Evolutionary conservation across 2,797 vertebrate genomes (phyloP).

Genomic region (Trachops cirrhosus): DNA sequence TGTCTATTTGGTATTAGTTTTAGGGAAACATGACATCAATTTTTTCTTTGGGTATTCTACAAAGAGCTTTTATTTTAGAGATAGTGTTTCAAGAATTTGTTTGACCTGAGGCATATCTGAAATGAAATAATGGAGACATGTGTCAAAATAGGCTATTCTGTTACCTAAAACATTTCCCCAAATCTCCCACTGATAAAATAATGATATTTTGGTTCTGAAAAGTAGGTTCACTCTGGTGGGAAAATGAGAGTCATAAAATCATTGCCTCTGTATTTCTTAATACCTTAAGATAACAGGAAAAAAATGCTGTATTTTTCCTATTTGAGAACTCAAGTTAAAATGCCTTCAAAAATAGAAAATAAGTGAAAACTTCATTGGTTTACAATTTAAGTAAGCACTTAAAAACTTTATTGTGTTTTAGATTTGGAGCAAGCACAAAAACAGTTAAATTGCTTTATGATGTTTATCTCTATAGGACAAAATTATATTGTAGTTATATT

Average conservation of each 20-base stretch:
- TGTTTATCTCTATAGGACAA: background rate
- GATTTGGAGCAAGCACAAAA: constrained; percentile 10
- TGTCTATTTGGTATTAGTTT: background rate
- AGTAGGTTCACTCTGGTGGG: constrained; percentile 67
- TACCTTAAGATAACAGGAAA: constrained; percentile 31
- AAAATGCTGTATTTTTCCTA: constrained; percentile 30
- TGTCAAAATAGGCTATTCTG: constrained; percentile 60
- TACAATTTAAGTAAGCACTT: constrained; percentile 25
- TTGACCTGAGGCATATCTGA: constrained; percentile 66
- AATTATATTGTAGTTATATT: background rate
- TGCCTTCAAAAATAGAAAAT: constrained; percentile 50
- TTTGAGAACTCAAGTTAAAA: constrained; percentile 56
- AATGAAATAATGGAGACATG: constrained; percentile 61
- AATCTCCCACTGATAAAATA: constrained; percentile 65
- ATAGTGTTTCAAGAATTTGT: constrained; percentile 49
- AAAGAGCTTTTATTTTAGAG: constrained; percentile 63
- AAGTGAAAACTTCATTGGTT: background rate
- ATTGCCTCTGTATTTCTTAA: constrained; percentile 37
- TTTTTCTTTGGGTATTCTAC: constrained; percentile 37
- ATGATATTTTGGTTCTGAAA: constrained; percentile 69
- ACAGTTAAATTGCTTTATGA: background rate
- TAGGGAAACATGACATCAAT: constrained; percentile 34
- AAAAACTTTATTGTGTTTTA: constrained; percentile 6
- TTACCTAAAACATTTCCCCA: constrained; percentile 61
- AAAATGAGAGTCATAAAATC: constrained; percentile 69